Conservation (phyloP, 2,113 vertebrate genomes). For the Chionomys nivalis region DNA sequence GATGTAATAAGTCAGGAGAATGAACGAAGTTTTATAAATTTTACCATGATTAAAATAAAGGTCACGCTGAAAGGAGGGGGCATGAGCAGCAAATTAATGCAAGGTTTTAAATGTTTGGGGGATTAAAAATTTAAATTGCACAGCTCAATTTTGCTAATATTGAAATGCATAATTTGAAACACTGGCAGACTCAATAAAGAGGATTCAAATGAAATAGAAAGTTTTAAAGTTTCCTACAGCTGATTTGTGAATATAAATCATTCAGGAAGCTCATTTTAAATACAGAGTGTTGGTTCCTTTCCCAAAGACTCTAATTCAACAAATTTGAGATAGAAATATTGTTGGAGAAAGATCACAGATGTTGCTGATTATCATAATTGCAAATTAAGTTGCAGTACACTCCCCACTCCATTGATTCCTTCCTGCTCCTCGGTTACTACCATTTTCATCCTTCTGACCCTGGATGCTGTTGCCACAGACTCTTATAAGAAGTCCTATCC, state of each 20-base stretch:
- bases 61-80: constrained; percentile 64
- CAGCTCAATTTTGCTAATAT: constrained; percentile 66
- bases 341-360: neutral
- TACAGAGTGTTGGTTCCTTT: neutral
- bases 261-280: constrained; percentile 25
- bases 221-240: constrained; percentile 50
- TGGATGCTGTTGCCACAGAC: neutral
- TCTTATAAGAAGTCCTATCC: neutral
- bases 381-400: neutral
- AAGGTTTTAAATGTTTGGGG: constrained; percentile 73
- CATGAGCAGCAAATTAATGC: constrained; percentile 71
- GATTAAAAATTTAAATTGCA: constrained; percentile 75
- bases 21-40: constrained; percentile 71
- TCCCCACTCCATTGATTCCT: neutral
- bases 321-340: too few relatives aligned
- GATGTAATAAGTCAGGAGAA: constrained; percentile 65
- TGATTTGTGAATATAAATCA: constrained; percentile 33
- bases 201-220: constrained; percentile 50
- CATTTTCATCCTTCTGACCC: neutral
- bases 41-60: constrained; percentile 78
- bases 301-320: neutral
- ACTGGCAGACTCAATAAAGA: constrained; percentile 53
- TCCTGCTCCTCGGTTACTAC: neutral
- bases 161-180: constrained; percentile 73
- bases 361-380: neutral